Conservation (phyloP, 2,888 invertebrate genomes). For the Synanthedon formicaeformis region DNA sequence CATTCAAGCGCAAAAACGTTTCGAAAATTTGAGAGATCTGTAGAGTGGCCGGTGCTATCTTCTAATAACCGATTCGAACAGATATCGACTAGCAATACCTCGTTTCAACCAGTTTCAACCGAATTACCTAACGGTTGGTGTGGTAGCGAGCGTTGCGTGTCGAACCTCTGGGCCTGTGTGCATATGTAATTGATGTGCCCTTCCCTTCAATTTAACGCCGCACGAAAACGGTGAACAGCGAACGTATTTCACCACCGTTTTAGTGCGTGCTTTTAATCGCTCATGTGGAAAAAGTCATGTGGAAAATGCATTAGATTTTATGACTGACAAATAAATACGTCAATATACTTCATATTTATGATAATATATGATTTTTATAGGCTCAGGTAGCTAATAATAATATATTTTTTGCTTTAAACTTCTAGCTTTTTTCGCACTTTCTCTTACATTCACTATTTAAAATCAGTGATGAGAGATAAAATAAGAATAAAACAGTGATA, state of each 20-base stretch:
- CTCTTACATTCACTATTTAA: too few relatives aligned
- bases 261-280: constrained; percentile 14
- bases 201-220: constrained; percentile 40
- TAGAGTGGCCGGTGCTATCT: constrained; percentile 14
- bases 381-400: too few relatives aligned
- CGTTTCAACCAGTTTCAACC: constrained; percentile 23
- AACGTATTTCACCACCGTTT: constrained; percentile 1
- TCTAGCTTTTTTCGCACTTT: too few relatives aligned
- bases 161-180: constrained; percentile 30
- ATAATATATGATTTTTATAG: too few relatives aligned
- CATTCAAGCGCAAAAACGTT: constrained; percentile 21
- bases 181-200: constrained; percentile 46
- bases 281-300: constrained; percentile 2
- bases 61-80: constrained; percentile 20
- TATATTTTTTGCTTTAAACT: too few relatives aligned
- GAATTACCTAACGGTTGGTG: constrained; percentile 26
- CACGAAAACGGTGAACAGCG: constrained; percentile 14
- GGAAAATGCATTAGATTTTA: not conserved
- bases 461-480: too few relatives aligned
- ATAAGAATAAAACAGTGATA: too few relatives aligned
- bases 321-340: not conserved
- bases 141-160: constrained; percentile 33
- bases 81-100: constrained; percentile 27
- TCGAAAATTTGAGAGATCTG: constrained; percentile 10
- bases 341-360: too few relatives aligned